A percentile compares a stretch with the other conserved stretches of the same genome.
Evolutionary conservation across 2,113 vertebrate species (phyloP).

Genomic region (Cyprinus carpio): DNA sequence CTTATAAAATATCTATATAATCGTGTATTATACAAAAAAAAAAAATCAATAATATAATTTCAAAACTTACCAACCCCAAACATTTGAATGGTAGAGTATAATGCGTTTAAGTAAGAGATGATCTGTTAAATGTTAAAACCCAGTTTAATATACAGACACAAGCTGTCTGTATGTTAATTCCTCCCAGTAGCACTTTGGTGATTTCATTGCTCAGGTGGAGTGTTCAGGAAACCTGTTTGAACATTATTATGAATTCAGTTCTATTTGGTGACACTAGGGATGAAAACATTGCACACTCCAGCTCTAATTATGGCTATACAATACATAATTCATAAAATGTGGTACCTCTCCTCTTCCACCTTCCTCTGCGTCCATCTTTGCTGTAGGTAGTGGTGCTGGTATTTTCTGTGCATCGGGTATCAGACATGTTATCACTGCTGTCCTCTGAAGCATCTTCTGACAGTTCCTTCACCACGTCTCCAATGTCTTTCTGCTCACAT

Average conservation of each 20-base stretch:
- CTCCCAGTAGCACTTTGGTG: not conserved
- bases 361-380: constrained; percentile 81
- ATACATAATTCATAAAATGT: not conserved
- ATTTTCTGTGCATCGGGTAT: constrained; percentile 81
- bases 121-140: too few relatives aligned
- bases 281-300: not conserved
- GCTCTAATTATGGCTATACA: not conserved
- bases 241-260: not conserved
- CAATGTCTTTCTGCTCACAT: constrained; percentile 85
- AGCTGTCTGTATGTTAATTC: not conserved
- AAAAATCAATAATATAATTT: too few relatives aligned
- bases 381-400: constrained; percentile 72
- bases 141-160: not conserved
- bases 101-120: too few relatives aligned
- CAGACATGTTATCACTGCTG: constrained; percentile 86
- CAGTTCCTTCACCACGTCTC: constrained; percentile 85
- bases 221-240: not conserved
- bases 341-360: constrained; percentile 92
- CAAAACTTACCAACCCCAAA: too few relatives aligned
- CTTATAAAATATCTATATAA: too few relatives aligned
- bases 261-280: not conserved
- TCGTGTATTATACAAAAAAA: too few relatives aligned
- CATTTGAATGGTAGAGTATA: too few relatives aligned
- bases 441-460: constrained; percentile 89
- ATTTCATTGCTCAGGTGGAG: not conserved